Evolutionary conservation across 2,888 invertebrate species (phyloP).

Genomic region (Tolmerus cingulatus): DNA sequence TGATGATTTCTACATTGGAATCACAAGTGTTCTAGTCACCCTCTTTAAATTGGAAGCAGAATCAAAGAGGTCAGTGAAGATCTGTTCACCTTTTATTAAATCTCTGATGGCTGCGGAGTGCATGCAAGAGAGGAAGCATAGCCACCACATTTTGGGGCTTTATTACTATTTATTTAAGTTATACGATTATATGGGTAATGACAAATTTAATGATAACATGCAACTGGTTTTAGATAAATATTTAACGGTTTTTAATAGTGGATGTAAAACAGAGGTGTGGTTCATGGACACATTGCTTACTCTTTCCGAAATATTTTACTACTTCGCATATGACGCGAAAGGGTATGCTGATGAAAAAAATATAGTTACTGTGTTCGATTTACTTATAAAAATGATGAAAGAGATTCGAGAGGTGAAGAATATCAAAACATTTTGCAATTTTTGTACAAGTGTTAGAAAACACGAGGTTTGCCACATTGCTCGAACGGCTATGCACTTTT

Average conservation of each 20-base stretch:
- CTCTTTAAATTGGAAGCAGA: slow-evolving; percentile 7
- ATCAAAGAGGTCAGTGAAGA: neutral
- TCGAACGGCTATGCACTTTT: neutral
- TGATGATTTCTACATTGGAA: neutral
- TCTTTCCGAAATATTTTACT: neutral
- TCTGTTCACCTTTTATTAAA: neutral
- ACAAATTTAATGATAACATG: neutral
- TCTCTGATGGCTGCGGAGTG: neutral
- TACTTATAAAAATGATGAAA: slow-evolving; percentile 7
- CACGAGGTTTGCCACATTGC: slow-evolving; percentile 14
- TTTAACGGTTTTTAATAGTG: neutral
- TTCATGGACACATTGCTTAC: neutral
- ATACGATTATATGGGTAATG: neutral
- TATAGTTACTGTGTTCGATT: neutral
- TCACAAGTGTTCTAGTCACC: neutral
- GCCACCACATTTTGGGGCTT: neutral
- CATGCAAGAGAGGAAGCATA: neutral
- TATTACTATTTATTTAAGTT: neutral
- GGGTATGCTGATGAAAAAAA: neutral
- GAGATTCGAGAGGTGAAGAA: neutral
- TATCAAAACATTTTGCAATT: slow-evolving; percentile 1
- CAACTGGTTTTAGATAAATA: slow-evolving; percentile 15
- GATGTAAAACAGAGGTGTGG: neutral
- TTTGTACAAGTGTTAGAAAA: neutral
- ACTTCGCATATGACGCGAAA: neutral